Conservation (phyloP, 2,113 vertebrate species). For the Bujurquina vittata region DNA sequence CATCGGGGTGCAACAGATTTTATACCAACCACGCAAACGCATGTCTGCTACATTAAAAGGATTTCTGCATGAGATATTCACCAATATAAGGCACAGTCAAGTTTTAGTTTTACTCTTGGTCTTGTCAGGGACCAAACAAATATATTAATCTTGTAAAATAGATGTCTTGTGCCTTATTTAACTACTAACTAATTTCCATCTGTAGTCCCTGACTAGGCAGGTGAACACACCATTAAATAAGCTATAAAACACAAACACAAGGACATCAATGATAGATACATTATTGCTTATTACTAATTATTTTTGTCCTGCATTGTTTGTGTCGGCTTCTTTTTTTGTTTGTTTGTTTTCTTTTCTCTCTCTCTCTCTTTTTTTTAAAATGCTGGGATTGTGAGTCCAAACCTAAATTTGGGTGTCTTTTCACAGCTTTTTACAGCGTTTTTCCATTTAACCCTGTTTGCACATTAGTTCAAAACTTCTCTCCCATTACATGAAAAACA, state of each 20-base stretch:
- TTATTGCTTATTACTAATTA: not conserved
- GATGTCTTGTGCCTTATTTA: not conserved
- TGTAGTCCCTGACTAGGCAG: not conserved
- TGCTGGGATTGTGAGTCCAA: not conserved
- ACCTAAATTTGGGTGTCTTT: not conserved
- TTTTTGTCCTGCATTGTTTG: not conserved
- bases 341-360: not conserved
- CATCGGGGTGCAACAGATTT: not conserved
- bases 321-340: not conserved
- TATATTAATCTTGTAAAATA: not conserved
- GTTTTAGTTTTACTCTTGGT: not conserved
- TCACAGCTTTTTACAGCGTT: not conserved
- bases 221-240: too few species aligned
- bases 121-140: fast-evolving
- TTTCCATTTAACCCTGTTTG: not conserved
- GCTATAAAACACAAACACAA: not conserved
- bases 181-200: not conserved
- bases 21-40: not conserved
- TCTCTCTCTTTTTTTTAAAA: too few species aligned
- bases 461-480: not conserved
- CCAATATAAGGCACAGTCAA: not conserved
- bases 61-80: not conserved
- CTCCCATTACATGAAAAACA: not conserved
- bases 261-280: not conserved
- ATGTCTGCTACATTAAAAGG: not conserved